Base-by-base conservation (phyloP, 2,113 vertebrate genomes). In the Morone chrysops region DNA sequence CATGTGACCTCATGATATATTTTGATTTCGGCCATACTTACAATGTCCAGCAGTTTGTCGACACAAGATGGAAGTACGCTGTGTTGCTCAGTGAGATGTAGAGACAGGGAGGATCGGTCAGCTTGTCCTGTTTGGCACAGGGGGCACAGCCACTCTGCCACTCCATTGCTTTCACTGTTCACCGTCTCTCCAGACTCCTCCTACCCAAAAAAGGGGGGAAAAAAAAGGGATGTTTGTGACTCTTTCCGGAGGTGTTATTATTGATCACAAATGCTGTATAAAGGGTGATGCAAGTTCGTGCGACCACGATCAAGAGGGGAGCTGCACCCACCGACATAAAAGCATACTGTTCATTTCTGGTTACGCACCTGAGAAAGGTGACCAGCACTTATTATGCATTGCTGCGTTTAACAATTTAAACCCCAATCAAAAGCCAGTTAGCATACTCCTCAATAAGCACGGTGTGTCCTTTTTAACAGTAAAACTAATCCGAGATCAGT, bases 31-130 rank as follows among this genome's bases (percentile, higher is more conserved):
- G 25, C 16, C 18, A 66, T 70, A 93, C 94, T 95, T 81, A 96
- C 95, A 86, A 95, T 95, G 71, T 95, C 94, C 87, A 96, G 89
- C 80, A 96, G 89, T 80, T 88, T 94, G 82, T 95, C 91, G 43
- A 96, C 93, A 86, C 95, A 96, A 78, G 94, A 90, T 82, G 94
- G 92, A 91, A 96, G 94, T 57, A 96, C 95, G 41, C 93, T 95
- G 91, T 96, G 95, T 92, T 95, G 93, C 76, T 92, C 89, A 4
- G 92, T 93, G 87, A 96, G 94, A 86, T 96, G 95, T 63, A 73
- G 69, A 78, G 95, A 93, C 59, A 96, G 89, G 78, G 90, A 94
- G 63, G 88, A 85, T 88, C 92, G 90, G 90, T 94, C 87, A 9
- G 82, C 36, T 84, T 95, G 93, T 74, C 92, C 90, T 91, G 93